A percentile compares a stretch with the other conserved stretches of the same genome.
These are phyloP conservation scores for Fundulus diaphanus DNA, from an alignment of 2,797 vertebrate genomes.

Conservation along the genomic window DNA sequence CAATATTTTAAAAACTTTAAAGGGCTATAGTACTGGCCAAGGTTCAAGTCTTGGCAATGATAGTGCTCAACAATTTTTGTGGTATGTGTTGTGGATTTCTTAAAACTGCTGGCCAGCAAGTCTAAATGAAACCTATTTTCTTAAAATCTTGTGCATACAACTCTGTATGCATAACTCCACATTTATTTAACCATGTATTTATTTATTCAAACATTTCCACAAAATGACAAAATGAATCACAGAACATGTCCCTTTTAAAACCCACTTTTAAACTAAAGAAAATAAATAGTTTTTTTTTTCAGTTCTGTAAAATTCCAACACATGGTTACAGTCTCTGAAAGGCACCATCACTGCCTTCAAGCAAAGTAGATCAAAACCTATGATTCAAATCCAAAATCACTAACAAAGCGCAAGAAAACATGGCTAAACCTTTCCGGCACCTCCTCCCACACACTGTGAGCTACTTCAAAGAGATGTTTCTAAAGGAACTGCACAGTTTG, in stretches of 20 bases:
- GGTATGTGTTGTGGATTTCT: too few species aligned
- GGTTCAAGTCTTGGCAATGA: too few species aligned
- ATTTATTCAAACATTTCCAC: background rate
- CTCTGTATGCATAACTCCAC: background rate
- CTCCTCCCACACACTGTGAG: constrained; percentile 44
- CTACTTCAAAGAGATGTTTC: constrained; percentile 26
- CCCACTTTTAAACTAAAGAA: background rate
- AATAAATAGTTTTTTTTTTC: background rate
- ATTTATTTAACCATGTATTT: background rate
- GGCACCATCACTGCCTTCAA: background rate
- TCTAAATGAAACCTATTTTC: too few species aligned
- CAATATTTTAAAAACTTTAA: too few species aligned
- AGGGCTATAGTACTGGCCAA: too few species aligned
- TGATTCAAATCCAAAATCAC: constrained; percentile 33
- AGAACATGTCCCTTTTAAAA: background rate
- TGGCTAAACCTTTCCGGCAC: constrained; percentile 37
- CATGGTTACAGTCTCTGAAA: constrained; percentile 10
- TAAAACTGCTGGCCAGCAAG: too few species aligned
- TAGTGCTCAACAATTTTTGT: too few species aligned
- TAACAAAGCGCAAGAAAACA: constrained; percentile 40
- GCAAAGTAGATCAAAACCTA: constrained; percentile 21
- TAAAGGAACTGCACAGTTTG: constrained; percentile 24
- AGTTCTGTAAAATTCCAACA: constrained; percentile 1
- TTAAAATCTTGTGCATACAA: too few species aligned
- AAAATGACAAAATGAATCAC: background rate